phyloP scores from a whole-genome alignment of 2,797 vertebrate genomes.

The Phoeniculus purpureus region DNA sequence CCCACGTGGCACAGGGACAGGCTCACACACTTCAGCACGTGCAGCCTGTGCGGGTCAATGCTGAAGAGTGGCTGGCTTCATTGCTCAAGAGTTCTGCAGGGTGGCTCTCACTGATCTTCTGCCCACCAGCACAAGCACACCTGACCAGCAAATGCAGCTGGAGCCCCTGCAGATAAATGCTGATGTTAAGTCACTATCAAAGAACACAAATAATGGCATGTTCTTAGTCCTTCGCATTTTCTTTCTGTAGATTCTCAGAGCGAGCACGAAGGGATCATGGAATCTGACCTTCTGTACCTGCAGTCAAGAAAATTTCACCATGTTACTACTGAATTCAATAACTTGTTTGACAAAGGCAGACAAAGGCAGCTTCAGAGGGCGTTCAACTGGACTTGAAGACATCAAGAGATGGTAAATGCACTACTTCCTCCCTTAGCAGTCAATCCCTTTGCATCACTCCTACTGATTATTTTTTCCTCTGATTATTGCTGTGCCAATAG shows the following conservation, averaged over 20 bases:
- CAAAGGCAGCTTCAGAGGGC: background rate
- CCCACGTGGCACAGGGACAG: background rate
- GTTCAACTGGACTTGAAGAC: background rate
- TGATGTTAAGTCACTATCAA: fast-evolving
- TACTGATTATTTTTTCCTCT: background rate
- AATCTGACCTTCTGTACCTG: background rate
- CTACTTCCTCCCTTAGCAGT: background rate
- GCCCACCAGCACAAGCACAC: background rate
- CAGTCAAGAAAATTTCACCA: background rate
- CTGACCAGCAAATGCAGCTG: background rate
- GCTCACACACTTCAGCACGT: fast-evolving
- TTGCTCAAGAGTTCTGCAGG: background rate
- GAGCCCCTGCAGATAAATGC: background rate
- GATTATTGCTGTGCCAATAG: background rate
- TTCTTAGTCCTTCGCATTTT: background rate
- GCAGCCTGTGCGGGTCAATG: fast-evolving
- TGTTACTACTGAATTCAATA: background rate
- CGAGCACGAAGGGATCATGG: background rate
- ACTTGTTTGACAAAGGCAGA: background rate
- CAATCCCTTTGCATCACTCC: background rate
- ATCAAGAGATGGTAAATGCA: background rate
- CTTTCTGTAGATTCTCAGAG: background rate
- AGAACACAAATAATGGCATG: background rate
- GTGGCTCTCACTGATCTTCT: background rate
- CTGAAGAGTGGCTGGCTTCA: background rate